A percentile compares a stretch with the other conserved stretches of the same genome.
Evolutionary conservation across 1,140 invertebrate genomes (phyloP).

Genomic region (Magallana gigas): DNA sequence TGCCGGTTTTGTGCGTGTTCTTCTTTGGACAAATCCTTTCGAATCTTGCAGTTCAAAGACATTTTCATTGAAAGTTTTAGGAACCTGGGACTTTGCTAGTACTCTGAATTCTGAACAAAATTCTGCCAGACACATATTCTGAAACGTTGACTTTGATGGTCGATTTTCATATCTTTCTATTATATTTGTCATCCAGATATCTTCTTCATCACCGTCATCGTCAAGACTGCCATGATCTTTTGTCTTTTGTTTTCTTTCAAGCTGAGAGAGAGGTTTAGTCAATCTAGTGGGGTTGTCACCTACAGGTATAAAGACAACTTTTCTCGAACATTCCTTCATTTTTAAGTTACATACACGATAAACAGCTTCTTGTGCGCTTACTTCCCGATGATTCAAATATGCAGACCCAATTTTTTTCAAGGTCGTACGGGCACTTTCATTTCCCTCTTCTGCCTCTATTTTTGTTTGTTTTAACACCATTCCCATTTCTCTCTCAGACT

Average conservation of each 20-base stretch:
- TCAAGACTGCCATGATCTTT: background rate
- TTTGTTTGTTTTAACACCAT: slow-evolving; percentile 47
- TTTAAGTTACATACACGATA: no score
- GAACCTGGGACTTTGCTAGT: slow-evolving; percentile 37
- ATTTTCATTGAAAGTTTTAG: slow-evolving; percentile 14
- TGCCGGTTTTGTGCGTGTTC: background rate
- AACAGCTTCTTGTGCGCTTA: no score
- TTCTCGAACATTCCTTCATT: no score
- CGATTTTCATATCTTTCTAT: background rate
- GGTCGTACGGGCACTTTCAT: slow-evolving; percentile 45
- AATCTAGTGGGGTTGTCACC: background rate
- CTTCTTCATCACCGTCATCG: slow-evolving; percentile 26
- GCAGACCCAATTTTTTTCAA: slow-evolving; percentile 49
- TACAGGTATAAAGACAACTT: no score
- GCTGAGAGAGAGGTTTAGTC: background rate
- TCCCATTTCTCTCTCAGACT: slow-evolving; percentile 52
- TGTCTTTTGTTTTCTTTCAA: no score
- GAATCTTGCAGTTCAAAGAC: slow-evolving; percentile 46
- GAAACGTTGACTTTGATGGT: background rate
- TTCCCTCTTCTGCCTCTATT: slow-evolving; percentile 48
- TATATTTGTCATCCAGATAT: slow-evolving; percentile 25
- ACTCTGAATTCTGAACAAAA: slow-evolving; percentile 55
- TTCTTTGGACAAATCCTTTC: slow-evolving; percentile 49
- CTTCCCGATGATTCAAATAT: slow-evolving; percentile 35
- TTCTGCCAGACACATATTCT: slow-evolving; percentile 52